Evolutionary conservation across 1,140 invertebrate species (phyloP), one percentile per base, ranked within the genome.

Genomic region (Leptinotarsa texana): DNA sequence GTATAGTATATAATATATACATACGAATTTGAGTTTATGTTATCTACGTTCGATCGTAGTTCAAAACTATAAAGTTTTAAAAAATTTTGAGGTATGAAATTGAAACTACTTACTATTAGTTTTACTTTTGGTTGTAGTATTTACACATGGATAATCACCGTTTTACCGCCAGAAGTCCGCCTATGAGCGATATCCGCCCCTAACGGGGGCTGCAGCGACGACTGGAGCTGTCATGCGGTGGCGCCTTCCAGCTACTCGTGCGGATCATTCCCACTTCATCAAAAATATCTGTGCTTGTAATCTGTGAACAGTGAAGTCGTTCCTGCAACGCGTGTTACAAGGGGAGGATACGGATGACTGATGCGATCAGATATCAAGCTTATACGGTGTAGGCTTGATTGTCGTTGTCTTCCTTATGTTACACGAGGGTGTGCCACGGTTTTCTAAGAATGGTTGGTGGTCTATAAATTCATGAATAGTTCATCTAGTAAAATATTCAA

Each of bases 191-290:
- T 57, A 61, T 70, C 21, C 21, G 21, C 51, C 49, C 69, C 21
- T 57, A 13, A 11, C 13, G 18, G 49, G 69, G 33, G 49, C 15
- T 48, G 33, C 17, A 47, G 51, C n/a, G 22, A 4, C 48, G 48
- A 72, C n/a, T 24, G 75, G 66, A 27, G 73, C 73, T 65, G 75
- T 76, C 75, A 75, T 78, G 73, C 68, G 62, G 72, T 79, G 74
- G 72, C 73, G 77, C 77, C 74, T 78, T 47, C 62, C 11, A 70
- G 74, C 72, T 74, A 74, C 62, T 74, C 77, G 74, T 79, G 72
- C 77, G 75, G 69, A 74, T 76, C 74, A 74, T 75, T 76, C 73
- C 74, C 77, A 76, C 74, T 78, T 74, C 74, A 75, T 78, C 77
- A 75, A 74, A 71, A 69, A 72, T 77, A 77, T 77, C 76, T 74